Evolutionary conservation across 2,797 vertebrate species (phyloP).

Genomic region (Euphonia xanthogaster): DNA sequence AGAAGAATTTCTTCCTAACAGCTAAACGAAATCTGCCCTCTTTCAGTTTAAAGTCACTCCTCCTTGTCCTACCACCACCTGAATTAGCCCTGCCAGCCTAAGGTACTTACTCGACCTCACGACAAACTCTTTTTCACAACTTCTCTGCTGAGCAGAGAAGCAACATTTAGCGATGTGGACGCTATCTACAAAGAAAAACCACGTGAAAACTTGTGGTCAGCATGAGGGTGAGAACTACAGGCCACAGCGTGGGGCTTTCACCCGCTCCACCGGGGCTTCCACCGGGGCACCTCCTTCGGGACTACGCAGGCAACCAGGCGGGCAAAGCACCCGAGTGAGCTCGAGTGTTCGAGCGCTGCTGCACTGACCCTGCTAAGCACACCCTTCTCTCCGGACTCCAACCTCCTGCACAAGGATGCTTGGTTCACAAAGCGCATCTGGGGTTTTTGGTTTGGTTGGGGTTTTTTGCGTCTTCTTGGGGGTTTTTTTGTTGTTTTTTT

Average conservation of each 20-base stretch:
- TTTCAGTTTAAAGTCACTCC: background rate
- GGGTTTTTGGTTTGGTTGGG: fast-evolving
- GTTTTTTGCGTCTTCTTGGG: fast-evolving
- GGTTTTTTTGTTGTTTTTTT: too few species aligned
- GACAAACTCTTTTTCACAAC: background rate
- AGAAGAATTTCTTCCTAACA: background rate
- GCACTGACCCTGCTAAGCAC: background rate
- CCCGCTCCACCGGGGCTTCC: background rate
- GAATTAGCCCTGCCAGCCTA: background rate
- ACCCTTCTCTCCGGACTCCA: background rate
- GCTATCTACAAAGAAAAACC: background rate
- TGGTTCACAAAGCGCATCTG: fast-evolving
- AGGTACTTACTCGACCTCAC: fast-evolving
- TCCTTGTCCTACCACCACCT: background rate
- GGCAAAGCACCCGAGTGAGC: background rate
- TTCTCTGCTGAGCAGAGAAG: background rate
- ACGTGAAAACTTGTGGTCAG: background rate
- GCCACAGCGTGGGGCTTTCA: background rate
- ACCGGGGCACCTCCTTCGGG: background rate
- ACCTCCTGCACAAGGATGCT: background rate
- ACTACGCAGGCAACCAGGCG: background rate
- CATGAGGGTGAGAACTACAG: background rate
- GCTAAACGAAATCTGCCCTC: background rate
- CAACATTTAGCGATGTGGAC: fast-evolving
- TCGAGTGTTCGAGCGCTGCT: fast-evolving